Percentiles rank a stretch among this genome's conserved stretches.
Conservation (phyloP, 2,888 invertebrate species). For the Drosophila quinaria region DNA sequence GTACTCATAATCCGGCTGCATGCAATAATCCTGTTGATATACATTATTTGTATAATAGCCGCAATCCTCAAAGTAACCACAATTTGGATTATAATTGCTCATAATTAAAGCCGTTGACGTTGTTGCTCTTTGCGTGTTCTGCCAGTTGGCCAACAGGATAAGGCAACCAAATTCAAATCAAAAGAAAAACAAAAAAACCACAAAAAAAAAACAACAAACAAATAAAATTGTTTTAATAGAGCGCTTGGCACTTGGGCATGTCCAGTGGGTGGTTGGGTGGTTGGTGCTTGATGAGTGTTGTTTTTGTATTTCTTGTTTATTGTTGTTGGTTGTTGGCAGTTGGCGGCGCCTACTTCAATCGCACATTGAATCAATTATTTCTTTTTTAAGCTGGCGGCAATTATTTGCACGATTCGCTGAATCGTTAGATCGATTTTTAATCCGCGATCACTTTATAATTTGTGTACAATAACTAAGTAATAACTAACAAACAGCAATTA, state of each 20-base stretch:
- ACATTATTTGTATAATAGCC: conserved; percentile 82
- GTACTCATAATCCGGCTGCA: conserved; percentile 85
- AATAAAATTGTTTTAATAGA: conserved; percentile 4
- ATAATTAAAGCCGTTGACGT: conserved; percentile 70
- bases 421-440: conserved; percentile 69
- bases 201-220: conserved; percentile 1
- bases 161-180: conserved; percentile 4
- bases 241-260: background rate
- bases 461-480: conserved; percentile 56
- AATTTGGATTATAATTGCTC: conserved; percentile 85
- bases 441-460: conserved; percentile 78
- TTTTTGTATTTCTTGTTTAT: conserved; percentile 4
- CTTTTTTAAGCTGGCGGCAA: conserved; percentile 48
- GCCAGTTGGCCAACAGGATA: conserved; percentile 21
- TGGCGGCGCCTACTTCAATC: conserved; percentile 24
- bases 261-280: conserved; percentile 3
- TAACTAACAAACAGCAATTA: conserved; percentile 34
- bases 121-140: conserved; percentile 40
- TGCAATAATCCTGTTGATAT: conserved; percentile 85
- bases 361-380: conserved; percentile 63
- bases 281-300: background rate
- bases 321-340: background rate
- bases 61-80: conserved; percentile 85
- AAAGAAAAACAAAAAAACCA: conserved; percentile 2
- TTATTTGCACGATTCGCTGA: conserved; percentile 62